Percentiles rank a stretch among this genome's conserved stretches.
Conservation (phyloP, 2,888 invertebrate genomes). For the Spodoptera picta region DNA sequence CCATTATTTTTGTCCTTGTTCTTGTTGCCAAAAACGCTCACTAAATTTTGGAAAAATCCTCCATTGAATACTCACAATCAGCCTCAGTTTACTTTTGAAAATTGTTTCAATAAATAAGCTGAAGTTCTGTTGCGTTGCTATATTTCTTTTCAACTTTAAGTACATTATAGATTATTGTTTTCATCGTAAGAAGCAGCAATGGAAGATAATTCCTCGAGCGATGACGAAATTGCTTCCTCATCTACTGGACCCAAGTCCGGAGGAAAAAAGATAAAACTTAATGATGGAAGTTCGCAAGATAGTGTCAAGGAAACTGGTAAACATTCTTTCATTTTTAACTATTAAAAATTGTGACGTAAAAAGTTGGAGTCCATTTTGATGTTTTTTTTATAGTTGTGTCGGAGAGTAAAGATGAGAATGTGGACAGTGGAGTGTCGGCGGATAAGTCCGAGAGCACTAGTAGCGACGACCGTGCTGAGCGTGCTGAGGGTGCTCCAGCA, state of each 20-base stretch:
- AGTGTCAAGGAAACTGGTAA: constrained; percentile 78
- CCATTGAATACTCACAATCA: constrained; percentile 57
- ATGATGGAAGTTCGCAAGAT: constrained; percentile 84
- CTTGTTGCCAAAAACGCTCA: constrained; percentile 60
- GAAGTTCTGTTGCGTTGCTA: constrained; percentile 48
- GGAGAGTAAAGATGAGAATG: constrained; percentile 77
- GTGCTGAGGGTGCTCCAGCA: constrained; percentile 19
- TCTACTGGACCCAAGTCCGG: constrained; percentile 72
- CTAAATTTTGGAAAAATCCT: constrained; percentile 62
- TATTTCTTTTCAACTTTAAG: constrained; percentile 32
- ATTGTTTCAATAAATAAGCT: constrained; percentile 39
- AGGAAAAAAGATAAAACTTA: constrained; percentile 83
- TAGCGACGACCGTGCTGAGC: constrained; percentile 74
- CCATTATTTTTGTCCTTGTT: constrained; percentile 55
- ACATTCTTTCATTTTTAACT: constrained; percentile 30
- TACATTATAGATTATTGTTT: constrained; percentile 46
- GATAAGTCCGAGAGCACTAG: constrained; percentile 85
- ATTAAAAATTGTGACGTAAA: constrained; percentile 64
- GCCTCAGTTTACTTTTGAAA: constrained; percentile 46
- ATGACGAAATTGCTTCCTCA: constrained; percentile 80
- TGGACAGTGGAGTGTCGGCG: constrained; percentile 82
- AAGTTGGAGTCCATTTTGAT: constrained; percentile 66
- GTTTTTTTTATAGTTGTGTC: constrained; percentile 64
- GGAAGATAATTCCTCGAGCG: constrained; percentile 82
- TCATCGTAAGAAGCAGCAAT: constrained; percentile 69